These are phyloP conservation scores for human DNA, from an alignment of 2,113 vertebrate genomes.

Conservation along the genomic window GRCh38 chr15:35596501-35597000, in stretches of 20 bases:
- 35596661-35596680: constrained; percentile 76
- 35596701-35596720: constrained; percentile 81
- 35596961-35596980: constrained; percentile 54
- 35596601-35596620: constrained; percentile 30
- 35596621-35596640: constrained; percentile 71
- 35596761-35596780: constrained; percentile 78
- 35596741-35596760: constrained; percentile 69
- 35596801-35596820: constrained; percentile 75
- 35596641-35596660: constrained; percentile 74
- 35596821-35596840: constrained; percentile 78
- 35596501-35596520: neutral
- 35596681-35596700: constrained; percentile 77
- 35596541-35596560: neutral
- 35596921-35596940: constrained; percentile 67
- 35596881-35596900: constrained; percentile 69
- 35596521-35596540: neutral
- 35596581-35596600: neutral
- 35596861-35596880: constrained; percentile 69
- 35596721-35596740: constrained; percentile 77
- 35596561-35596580: neutral
- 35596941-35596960: constrained; percentile 58
- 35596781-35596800: constrained; percentile 80
- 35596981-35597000: constrained; percentile 48
- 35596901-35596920: constrained; percentile 80
- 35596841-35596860: constrained; percentile 76